phyloP scores from a whole-genome alignment of 2,113 vertebrate species.

The Cisticola juncidis region DNA sequence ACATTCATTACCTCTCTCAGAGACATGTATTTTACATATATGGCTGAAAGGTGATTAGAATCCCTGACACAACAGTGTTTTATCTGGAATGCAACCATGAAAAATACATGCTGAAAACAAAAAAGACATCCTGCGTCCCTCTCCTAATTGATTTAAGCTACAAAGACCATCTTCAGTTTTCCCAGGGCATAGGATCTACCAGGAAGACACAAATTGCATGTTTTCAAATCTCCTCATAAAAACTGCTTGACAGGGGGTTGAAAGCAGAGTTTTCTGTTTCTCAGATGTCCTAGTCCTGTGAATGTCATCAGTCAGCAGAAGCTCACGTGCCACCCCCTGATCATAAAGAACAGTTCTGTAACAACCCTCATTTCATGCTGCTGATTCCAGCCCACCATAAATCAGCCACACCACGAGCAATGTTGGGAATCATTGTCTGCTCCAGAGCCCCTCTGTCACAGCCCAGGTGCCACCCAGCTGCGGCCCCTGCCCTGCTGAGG shows the following conservation, averaged over 20 bases:
- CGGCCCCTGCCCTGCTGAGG: not conserved
- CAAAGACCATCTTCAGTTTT: constrained; percentile 11
- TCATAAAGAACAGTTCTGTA: constrained; percentile 42
- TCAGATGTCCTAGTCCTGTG: constrained; percentile 29
- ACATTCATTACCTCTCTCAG: constrained; percentile 43
- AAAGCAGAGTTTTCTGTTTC: constrained; percentile 9
- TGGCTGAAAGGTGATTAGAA: constrained; percentile 58
- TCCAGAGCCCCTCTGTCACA: not conserved
- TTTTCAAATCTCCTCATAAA: constrained; percentile 40
- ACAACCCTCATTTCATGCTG: constrained; percentile 54
- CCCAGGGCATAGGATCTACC: not conserved
- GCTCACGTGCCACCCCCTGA: not conserved
- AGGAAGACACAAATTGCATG: constrained; percentile 36
- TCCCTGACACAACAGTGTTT: constrained; percentile 44
- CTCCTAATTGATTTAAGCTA: constrained; percentile 35
- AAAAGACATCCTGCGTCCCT: constrained; percentile 14
- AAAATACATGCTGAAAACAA: constrained; percentile 17
- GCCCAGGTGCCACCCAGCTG: constrained; percentile 44
- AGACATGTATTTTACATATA: constrained; percentile 58
- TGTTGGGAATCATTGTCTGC: not conserved
- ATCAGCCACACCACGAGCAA: constrained; percentile 28
- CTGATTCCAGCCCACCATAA: constrained; percentile 32
- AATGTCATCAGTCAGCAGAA: constrained; percentile 55
- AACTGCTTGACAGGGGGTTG: constrained; percentile 18
- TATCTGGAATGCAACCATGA: constrained; percentile 38